phyloP scores from a whole-genome alignment of 2,113 vertebrate genomes.

The Malurus elegans region DNA sequence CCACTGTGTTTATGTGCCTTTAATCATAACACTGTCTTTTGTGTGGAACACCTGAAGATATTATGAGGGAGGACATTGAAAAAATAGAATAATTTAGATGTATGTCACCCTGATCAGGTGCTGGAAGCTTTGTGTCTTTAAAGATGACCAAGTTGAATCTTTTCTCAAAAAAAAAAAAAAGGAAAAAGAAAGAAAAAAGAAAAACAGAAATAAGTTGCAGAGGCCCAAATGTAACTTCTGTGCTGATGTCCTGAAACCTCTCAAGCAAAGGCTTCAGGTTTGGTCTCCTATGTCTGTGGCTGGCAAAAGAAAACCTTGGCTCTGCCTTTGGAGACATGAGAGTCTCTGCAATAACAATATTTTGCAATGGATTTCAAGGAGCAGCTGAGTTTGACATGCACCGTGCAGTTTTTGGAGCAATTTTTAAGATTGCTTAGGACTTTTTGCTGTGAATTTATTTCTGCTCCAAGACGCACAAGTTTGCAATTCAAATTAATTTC shows the following conservation, averaged over 20 bases:
- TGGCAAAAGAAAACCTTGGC: neutral
- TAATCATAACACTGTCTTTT: neutral
- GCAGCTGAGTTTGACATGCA: neutral
- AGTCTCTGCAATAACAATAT: neutral
- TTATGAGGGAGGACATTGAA: neutral
- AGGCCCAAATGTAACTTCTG: neutral
- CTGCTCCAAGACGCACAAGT: neutral
- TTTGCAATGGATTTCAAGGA: neutral
- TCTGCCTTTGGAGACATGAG: neutral
- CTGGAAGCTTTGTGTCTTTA: neutral
- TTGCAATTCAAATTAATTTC: neutral
- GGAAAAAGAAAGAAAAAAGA: neutral
- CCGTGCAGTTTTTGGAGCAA: neutral
- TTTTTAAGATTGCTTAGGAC: neutral
- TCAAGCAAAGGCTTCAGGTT: fast-evolving
- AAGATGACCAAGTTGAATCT: neutral
- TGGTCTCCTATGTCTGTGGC: neutral
- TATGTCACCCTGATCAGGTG: neutral
- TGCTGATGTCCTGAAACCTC: neutral
- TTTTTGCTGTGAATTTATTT: constrained; percentile 8
- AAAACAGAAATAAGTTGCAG: neutral
- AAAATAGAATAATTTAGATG: neutral
- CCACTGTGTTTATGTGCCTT: neutral
- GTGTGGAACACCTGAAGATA: neutral
- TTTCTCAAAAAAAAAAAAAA: neutral